Base-by-base conservation (phyloP, 2,113 vertebrate genomes). In the Rhinoderma darwinii region DNA sequence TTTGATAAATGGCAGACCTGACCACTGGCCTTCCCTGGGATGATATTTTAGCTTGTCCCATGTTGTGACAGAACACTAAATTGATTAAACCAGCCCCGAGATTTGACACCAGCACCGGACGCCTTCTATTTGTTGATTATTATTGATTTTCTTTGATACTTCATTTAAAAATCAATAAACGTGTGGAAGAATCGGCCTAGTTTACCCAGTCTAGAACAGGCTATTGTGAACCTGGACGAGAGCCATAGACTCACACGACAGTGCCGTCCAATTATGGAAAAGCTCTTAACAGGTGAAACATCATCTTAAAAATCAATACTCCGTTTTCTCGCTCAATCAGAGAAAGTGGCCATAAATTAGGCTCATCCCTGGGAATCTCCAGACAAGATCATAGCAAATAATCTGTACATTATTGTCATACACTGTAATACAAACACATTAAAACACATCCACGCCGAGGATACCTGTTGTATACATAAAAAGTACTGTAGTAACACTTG, bases 101-200 rank as follows among this genome's bases (percentile, higher is more conserved):
- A 95, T 95, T 93, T 95, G 95, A 97, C 96, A 96, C 94, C 86
- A 91, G 89, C 91, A 91, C 90, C 90, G 89, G 88, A 91, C 92
- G 93, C 94, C 93, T 96, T 92, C 97, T 97, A 98, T 99, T 98
- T 98, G 97, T 98, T 98, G 97, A 98, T 98, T 98, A 95, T 95
- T 97, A 98, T 99, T 96, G 97, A 99, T 97, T 99, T 98, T 97
- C 95, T 96, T 96, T 97, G 96, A 97, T 97, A 95, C 93, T 95
- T 96, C 93, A 97, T 98, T 97, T 96, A 97, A 99, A 98, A 98
- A 99, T 99, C 97, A 97, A 99, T 99, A 96, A 90, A 89, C 92
- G 90, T 94, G 91, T 95, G 96, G 96, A 97, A 95, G 97, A 97
- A 98, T 95, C 96, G 94, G 93, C 94, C 95, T 93, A 93, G 96